Base-by-base conservation (phyloP, 2,113 vertebrate species). In the Lichenostomus cassidix region DNA sequence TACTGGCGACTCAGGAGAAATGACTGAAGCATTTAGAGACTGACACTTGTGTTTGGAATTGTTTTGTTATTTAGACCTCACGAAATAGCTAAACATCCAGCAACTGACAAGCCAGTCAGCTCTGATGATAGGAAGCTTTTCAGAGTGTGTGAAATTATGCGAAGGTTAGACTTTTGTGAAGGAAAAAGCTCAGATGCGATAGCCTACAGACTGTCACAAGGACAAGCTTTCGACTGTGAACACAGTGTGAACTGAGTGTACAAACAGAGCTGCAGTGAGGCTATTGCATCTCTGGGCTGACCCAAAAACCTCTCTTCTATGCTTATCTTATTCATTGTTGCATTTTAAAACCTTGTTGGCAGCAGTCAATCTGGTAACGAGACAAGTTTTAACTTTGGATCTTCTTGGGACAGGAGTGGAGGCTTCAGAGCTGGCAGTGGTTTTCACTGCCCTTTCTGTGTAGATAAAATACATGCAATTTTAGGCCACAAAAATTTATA, bases 201-300 rank as follows among this genome's bases (percentile, higher is more conserved):
- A 39, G 52, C n/a, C 22, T 18, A 15, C 0, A 1, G 0, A 0
- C 16, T 39, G 5, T 24, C 41, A 50, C 68, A 49, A 24, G 83
- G 63, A 58, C 5, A 3, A 67, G 58, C 56, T 42, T 58, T 62
- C 17, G 3, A 3, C 68, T 58, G 53, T 21, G 10, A 63, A 53
- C 46, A 17, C 13, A 16, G 70, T 21, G 85, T 23, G 50, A 31
- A 39, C 2, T 11, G 68, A 19, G 46, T 9, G 25, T 28, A 11
- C 42, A 64, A 29, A 33, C 31, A 12, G 65, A 42, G 62, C 39
- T 78, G 46, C 74, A 55, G 62, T 4, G 4, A 67, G 47, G 42
- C 41, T 69, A 2, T 15, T 75, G 8, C 62, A 68, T 44, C 46
- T 62, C 2, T 9, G 42, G 56, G 39, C 81, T 89, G 62, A 70